Conservation (phyloP, 35 echinoderm and acorn worm genomes). For the Chiridota heheva region DNA sequence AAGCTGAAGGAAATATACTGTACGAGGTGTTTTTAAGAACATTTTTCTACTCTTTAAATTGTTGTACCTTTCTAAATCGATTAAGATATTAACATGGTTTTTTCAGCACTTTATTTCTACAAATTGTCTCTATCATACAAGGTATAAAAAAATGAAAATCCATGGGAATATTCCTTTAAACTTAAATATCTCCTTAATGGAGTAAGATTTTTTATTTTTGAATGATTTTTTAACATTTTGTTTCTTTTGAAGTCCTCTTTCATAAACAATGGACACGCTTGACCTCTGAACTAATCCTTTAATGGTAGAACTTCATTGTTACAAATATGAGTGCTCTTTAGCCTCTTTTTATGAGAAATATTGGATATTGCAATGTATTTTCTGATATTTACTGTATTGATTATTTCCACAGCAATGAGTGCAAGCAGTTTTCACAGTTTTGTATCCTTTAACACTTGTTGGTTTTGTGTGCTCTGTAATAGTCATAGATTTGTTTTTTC, state of each 20-base stretch:
- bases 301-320: background rate
- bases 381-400: background rate
- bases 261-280: background rate
- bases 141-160: background rate
- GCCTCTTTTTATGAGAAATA: background rate
- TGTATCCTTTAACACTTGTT: slow-evolving; percentile 62
- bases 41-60: too few species aligned
- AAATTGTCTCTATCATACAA: background rate
- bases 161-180: too few species aligned
- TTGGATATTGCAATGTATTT: background rate
- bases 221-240: background rate
- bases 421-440: slow-evolving; percentile 68
- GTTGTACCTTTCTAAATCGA: too few species aligned
- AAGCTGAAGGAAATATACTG: too few species aligned
- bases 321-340: too few species aligned
- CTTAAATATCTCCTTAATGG: too few species aligned
- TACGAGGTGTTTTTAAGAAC: too few species aligned
- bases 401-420: slow-evolving; percentile 45
- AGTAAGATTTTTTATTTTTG: too few species aligned
- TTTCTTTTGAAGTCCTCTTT: background rate
- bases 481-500: background rate
- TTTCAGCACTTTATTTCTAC: too few species aligned
- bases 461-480: background rate
- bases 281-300: background rate
- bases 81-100: too few species aligned